Percentiles rank a stretch among this genome's conserved stretches.
These are phyloP conservation scores for Steinernema khuongi DNA, from an alignment of 1,140 invertebrate species.

Conservation along the genomic window DNA sequence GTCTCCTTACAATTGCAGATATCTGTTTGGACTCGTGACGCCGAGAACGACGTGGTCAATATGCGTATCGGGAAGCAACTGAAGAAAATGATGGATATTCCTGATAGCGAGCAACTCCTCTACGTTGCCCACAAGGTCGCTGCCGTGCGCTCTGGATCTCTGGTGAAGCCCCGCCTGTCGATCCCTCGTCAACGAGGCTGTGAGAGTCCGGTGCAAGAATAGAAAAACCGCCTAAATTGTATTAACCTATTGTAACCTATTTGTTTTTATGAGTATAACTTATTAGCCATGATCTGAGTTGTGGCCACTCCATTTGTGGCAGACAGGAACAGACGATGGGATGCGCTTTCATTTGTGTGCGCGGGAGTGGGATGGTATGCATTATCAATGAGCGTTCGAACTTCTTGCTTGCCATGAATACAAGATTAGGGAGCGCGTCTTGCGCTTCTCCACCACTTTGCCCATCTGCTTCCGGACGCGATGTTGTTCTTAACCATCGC, in stretches of 20 bases:
- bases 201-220: neutral
- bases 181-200: slow-evolving; percentile 33
- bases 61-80: slow-evolving; percentile 63
- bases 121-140: slow-evolving; percentile 58
- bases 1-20: slow-evolving; percentile 37
- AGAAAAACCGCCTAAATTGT: no score
- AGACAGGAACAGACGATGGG: no score
- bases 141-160: slow-evolving; percentile 51
- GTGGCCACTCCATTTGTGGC: no score
- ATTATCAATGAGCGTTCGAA: neutral
- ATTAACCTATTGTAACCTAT: no score
- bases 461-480: neutral
- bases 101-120: slow-evolving; percentile 43
- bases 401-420: slow-evolving; percentile 6
- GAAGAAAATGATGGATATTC: slow-evolving; percentile 48
- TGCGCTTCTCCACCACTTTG: neutral
- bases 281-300: no score
- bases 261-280: no score
- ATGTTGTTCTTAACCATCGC: neutral
- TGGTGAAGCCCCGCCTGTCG: slow-evolving; percentile 50
- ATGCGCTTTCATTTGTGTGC: no score
- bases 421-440: neutral
- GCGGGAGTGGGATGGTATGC: slow-evolving; percentile 1
- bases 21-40: slow-evolving; percentile 77
- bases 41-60: slow-evolving; percentile 69